phyloP scores from a whole-genome alignment of 1,140 invertebrate species.

The Bombus confusus region DNA sequence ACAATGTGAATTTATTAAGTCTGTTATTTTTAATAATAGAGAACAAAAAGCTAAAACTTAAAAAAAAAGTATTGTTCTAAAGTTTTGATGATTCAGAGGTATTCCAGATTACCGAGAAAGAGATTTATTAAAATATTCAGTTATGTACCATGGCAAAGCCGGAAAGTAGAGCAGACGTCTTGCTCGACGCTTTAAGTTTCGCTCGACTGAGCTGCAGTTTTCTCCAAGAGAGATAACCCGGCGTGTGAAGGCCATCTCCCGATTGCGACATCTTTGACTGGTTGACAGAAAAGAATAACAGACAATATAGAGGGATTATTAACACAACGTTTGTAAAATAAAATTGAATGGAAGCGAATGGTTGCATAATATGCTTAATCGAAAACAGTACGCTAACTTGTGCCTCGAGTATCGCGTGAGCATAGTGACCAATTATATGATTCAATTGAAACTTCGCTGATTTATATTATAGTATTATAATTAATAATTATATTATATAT shows the following conservation, averaged over 20 bases:
- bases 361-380: slow-evolving; percentile 3
- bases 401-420: background rate
- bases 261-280: slow-evolving; percentile 86
- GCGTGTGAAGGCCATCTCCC: slow-evolving; percentile 90
- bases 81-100: background rate
- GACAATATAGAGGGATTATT: slow-evolving; percentile 36
- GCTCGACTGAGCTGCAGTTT: slow-evolving; percentile 95
- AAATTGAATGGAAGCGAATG: background rate
- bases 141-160: slow-evolving; percentile 96
- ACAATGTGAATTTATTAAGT: background rate
- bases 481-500: background rate
- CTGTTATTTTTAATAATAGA: background rate
- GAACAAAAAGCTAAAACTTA: background rate
- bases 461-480: slow-evolving; percentile 9
- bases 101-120: background rate
- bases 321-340: background rate
- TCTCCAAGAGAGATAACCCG: slow-evolving; percentile 93
- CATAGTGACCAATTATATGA: slow-evolving; percentile 13
- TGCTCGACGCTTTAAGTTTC: slow-evolving; percentile 97
- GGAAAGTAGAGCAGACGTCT: slow-evolving; percentile 97
- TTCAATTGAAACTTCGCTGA: slow-evolving; percentile 27
- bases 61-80: background rate
- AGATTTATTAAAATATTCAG: slow-evolving; percentile 62
- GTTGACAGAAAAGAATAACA: slow-evolving; percentile 25
- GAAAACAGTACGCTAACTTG: slow-evolving; percentile 13